Evolutionary conservation across 2,888 invertebrate species (phyloP).

Genomic region (Nineta flava): DNA sequence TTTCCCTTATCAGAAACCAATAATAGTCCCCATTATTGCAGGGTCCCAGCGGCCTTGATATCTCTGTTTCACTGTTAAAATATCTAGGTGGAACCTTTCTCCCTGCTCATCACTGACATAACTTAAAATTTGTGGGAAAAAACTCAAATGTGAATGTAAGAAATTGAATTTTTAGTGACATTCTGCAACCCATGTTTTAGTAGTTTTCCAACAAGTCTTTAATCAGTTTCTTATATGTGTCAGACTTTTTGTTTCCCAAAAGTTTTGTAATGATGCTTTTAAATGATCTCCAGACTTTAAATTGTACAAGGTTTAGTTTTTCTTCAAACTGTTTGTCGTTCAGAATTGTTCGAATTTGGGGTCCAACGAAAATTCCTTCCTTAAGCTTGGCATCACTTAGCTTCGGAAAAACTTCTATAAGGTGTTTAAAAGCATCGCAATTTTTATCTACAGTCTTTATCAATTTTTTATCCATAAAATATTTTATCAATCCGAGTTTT

Average conservation of each 20-base stretch:
- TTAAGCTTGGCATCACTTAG: neutral
- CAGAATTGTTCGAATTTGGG: neutral
- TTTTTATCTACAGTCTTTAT: neutral
- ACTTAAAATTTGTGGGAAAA: neutral
- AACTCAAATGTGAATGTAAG: neutral
- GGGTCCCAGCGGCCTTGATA: neutral
- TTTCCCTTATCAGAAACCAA: neutral
- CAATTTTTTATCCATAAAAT: too few relatives aligned
- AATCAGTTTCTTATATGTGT: neutral
- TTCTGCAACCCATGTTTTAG: neutral
- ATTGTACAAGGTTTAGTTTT: neutral
- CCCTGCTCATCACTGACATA: neutral
- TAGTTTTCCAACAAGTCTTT: neutral
- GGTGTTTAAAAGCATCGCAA: neutral
- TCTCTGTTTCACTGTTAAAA: neutral
- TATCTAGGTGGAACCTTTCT: constrained; percentile 1
- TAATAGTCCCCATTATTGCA: neutral
- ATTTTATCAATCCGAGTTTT: neutral
- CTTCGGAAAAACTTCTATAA: neutral
- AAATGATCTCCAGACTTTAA: neutral
- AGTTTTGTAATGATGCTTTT: neutral
- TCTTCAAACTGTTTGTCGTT: neutral
- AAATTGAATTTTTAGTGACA: neutral
- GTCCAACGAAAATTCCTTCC: neutral
- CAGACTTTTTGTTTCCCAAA: neutral